Base-by-base conservation (phyloP, 1,140 invertebrate genomes). In the Drosophila neocordata region DNA sequence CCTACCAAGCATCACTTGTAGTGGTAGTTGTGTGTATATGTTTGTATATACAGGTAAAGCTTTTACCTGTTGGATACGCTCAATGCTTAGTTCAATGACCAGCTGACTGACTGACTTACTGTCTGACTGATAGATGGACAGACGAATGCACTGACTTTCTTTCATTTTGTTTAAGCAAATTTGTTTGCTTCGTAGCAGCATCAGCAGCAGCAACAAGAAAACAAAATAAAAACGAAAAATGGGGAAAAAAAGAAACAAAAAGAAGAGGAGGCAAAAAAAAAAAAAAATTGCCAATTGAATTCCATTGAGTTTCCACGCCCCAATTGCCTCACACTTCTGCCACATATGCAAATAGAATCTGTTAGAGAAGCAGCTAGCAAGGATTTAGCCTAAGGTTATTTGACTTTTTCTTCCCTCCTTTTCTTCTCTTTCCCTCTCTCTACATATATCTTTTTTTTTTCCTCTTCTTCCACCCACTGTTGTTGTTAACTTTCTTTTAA, bases 401-500 rank as follows among this genome's bases (percentile, higher is more conserved):
- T 87, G 83, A 65, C 60, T 59, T 67, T 35, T 12, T 31, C 1
- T 20, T 11, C 41, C 62, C 22, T 27, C 11, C 53, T 34, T 66
- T 9, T 34, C 51, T 9, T 22, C 31, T 1, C 44, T 22, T 13
- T 34, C 37, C 8, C 9, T 8, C 15, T 35, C 8, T 38, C 11
- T 31, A 3, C 7, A 3, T 31, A 13, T 41, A 9, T 12, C 1
- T 48, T 20, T 9, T 9, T 48, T 20, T 9, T 18, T 6, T 24
- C 1, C 24, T 24, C 27, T 6, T 31, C 4, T 31, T 31, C 15
- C 41, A 7, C 15, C 41, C 6, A 13, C 18, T n/a, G 24, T 57
- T 34, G 44, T 51, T 89, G 79, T 84, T 89, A 84, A 83, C 79
- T 89, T 88, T 88, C 81, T 82, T 85, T 87, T 87, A 87, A 87